A percentile compares a stretch with the other conserved stretches of the same genome.
Conservation (phyloP, 2,797 vertebrate species). For the Ceyx erithaca region DNA sequence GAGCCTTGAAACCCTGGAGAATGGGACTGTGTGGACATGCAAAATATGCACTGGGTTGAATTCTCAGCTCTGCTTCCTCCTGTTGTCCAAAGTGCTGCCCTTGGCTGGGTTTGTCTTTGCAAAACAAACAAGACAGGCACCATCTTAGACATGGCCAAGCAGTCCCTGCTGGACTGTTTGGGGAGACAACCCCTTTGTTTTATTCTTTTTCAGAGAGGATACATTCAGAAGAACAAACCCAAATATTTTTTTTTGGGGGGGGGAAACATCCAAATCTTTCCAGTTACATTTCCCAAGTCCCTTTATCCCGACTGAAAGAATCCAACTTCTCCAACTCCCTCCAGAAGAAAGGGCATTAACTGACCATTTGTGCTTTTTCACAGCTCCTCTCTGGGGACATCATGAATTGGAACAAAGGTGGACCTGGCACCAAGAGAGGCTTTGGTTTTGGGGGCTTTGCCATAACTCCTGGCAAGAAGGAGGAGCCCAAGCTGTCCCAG, state of each 20-base stretch:
- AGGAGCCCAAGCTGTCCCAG: constrained; percentile 86
- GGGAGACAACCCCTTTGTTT: not conserved
- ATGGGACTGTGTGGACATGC: not conserved
- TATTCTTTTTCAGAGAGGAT: not conserved
- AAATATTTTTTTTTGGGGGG: not conserved
- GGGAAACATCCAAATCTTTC: not conserved
- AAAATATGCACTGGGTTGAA: not conserved
- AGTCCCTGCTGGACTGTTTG: not conserved
- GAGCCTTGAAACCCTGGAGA: not conserved
- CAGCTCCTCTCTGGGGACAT: constrained; percentile 60
- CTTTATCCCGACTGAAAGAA: not conserved
- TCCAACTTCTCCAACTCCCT: too few species aligned
- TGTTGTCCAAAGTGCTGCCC: not conserved
- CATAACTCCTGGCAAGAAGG: constrained; percentile 90
- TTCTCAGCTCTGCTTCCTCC: not conserved
- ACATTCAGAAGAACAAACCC: not conserved
- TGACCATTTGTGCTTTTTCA: not conserved
- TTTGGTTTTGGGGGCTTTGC: constrained; percentile 98
- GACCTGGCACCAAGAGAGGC: constrained; percentile 92
- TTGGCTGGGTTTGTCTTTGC: constrained; percentile 6
- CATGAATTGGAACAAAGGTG: constrained; percentile 99
- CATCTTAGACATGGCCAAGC: not conserved
- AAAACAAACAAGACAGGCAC: not conserved
- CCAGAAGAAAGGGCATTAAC: not conserved
- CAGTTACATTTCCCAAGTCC: not conserved